Evolutionary conservation across 2,113 vertebrate genomes (phyloP).

Genomic region (Pimephales promelas): DNA sequence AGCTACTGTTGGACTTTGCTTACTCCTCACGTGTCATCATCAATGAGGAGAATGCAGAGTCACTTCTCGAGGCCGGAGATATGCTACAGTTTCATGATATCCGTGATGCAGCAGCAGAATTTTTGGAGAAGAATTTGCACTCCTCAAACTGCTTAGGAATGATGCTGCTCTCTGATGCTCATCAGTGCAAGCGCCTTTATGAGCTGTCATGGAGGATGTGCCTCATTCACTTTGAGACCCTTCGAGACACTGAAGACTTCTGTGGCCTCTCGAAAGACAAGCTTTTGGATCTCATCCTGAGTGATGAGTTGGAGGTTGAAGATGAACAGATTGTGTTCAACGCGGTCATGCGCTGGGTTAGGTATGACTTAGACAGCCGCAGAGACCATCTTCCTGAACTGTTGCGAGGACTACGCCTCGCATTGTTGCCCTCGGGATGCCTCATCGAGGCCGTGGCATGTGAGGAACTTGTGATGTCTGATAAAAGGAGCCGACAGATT

Average conservation of each 20-base stretch:
- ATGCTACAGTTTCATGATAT: slow-evolving; percentile 96
- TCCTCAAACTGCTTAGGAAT: slow-evolving; percentile 93
- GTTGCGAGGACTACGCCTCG: slow-evolving; percentile 84
- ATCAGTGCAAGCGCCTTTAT: slow-evolving; percentile 90
- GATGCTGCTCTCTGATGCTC: slow-evolving; percentile 92
- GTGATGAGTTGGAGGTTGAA: slow-evolving; percentile 92
- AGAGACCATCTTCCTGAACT: slow-evolving; percentile 84
- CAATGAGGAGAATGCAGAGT: slow-evolving; percentile 93
- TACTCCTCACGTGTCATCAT: slow-evolving; percentile 92
- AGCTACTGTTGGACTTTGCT: slow-evolving; percentile 91
- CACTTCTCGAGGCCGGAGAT: slow-evolving; percentile 90
- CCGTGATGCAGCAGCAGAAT: slow-evolving; percentile 88
- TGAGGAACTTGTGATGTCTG: slow-evolving; percentile 85
- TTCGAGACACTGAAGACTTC: slow-evolving; percentile 89
- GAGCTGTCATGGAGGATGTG: slow-evolving; percentile 94
- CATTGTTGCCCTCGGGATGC: slow-evolving; percentile 86
- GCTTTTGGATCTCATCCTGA: slow-evolving; percentile 87
- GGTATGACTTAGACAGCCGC: slow-evolving; percentile 79
- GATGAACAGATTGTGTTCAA: slow-evolving; percentile 90
- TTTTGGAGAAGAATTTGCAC: slow-evolving; percentile 90
- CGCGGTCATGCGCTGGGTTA: slow-evolving; percentile 89
- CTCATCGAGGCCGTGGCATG: slow-evolving; percentile 85
- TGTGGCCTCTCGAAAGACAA: slow-evolving; percentile 87
- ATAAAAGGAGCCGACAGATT: slow-evolving; percentile 83
- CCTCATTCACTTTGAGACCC: slow-evolving; percentile 87